These are phyloP conservation scores for Rhodinocichla rosea DNA, from an alignment of 2,113 vertebrate species.

Conservation along the genomic window DNA sequence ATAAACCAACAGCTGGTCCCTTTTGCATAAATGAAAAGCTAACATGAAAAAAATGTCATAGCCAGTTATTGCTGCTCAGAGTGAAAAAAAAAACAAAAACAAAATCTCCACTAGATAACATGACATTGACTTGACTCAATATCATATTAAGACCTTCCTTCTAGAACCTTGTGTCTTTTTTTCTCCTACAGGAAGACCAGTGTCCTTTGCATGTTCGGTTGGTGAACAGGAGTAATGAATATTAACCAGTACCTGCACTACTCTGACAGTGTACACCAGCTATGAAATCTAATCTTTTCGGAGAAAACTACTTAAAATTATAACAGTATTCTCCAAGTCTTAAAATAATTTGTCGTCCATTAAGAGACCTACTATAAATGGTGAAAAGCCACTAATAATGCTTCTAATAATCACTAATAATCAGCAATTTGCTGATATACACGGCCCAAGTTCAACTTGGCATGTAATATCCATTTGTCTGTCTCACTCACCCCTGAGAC, in stretches of 20 bases:
- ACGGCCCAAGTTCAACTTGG: background rate
- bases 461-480: background rate
- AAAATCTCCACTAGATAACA: background rate
- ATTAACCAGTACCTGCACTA: background rate
- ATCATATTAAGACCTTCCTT: background rate
- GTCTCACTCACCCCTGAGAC: background rate
- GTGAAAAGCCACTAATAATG: background rate
- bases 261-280: rapidly evolving
- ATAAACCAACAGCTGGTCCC: constrained; percentile 23
- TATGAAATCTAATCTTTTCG: background rate
- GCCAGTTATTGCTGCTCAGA: background rate
- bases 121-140: background rate
- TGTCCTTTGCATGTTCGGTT: background rate
- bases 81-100: background rate
- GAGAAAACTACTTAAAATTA: background rate
- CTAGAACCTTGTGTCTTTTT: background rate
- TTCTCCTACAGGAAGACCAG: background rate
- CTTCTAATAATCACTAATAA: background rate
- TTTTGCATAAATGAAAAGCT: constrained; percentile 18
- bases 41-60: background rate
- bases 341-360: background rate
- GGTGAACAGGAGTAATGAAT: background rate
- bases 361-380: background rate
- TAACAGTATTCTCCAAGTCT: background rate
- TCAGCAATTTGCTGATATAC: background rate